Conservation (phyloP, 2,888 invertebrate species). For the Macroteleia sp. region DNA sequence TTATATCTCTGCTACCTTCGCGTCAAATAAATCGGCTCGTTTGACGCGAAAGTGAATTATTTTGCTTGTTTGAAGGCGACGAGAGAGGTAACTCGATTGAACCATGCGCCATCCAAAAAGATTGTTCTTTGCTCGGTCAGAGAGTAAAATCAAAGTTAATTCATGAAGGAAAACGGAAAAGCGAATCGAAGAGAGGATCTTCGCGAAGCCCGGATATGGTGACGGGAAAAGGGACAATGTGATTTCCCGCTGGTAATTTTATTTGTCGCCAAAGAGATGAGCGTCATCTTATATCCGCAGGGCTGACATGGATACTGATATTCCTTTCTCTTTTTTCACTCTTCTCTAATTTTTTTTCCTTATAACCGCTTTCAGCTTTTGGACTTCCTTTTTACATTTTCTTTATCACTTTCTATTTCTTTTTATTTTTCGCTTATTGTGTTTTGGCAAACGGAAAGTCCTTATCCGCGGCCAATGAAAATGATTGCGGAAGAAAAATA, state of each 20-base stretch:
- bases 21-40: conserved; percentile 16
- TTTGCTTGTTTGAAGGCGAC: conserved; percentile 17
- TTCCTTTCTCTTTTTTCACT: conserved; percentile 14
- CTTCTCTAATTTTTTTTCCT: conserved; percentile 9
- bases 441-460: conserved; percentile 22
- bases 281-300: conserved; percentile 60
- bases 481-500: conserved; percentile 22
- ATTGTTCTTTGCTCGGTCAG: conserved; percentile 40
- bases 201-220: conserved; percentile 31
- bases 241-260: conserved; percentile 66
- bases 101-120: conserved; percentile 31
- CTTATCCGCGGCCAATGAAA: conserved; percentile 8
- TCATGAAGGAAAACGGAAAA: conserved; percentile 49
- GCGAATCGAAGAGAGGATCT: conserved; percentile 44
- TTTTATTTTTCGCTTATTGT: conserved; percentile 20
- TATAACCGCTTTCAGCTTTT: neutral
- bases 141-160: conserved; percentile 58
- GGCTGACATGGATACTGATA: conserved; percentile 49
- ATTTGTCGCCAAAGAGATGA: conserved; percentile 65
- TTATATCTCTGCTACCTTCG: neutral
- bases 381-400: neutral
- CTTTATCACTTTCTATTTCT: conserved; percentile 15
- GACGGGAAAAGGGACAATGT: conserved; percentile 58
- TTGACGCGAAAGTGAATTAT: neutral
- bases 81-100: conserved; percentile 27